Base-by-base conservation (phyloP, 2,113 vertebrate species). In the Sturnus vulgaris region DNA sequence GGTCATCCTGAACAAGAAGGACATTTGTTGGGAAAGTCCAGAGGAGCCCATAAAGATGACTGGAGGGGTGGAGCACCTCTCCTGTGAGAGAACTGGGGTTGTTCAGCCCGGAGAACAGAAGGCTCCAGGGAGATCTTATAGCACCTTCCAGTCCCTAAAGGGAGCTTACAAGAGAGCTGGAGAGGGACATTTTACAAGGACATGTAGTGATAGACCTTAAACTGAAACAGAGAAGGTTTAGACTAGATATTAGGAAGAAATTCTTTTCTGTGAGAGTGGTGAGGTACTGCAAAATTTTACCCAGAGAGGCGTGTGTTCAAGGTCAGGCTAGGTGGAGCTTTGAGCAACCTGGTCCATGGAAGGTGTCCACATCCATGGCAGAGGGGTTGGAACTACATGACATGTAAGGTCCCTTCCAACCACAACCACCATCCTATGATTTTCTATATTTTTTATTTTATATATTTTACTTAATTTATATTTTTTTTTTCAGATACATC, bases 61-160 rank as follows among this genome's bases (percentile, higher is more conserved):
- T 1, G 6, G 15, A 69, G 12, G 6, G 28, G 27, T 46, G 52
- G 21, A 68, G 31, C 9, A 66, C 37, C 7, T 31, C 4, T 76
- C 46, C 28, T 39, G 1, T 24, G 23, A 53, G 19, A 27, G 22
- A 39, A 8, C 0, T 53, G 19, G 23, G 4, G 6, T 39, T n/a
- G 33, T 30, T n/a, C 23, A 46, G 10, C 55, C 47, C 30, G 23
- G 12, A 70, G 64, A 44, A 50, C 21, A 52, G 37, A 61, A 46
- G 56, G 47, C 12, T 61, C 46, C 39, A 39, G 27, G 12, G 33
- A 61, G 15, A 39, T 9, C 44, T 37, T 33, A n/a, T 0, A 60
- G 46, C 22, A 28, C 18, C 3, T 53, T 46, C 22, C 6, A 46
- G 33, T 28, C 15, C 19, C n/a, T 46, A 46, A 78, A 46, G 8